Evolutionary conservation across 2,888 invertebrate genomes (phyloP).

Genomic region (Lithophane leautieri): DNA sequence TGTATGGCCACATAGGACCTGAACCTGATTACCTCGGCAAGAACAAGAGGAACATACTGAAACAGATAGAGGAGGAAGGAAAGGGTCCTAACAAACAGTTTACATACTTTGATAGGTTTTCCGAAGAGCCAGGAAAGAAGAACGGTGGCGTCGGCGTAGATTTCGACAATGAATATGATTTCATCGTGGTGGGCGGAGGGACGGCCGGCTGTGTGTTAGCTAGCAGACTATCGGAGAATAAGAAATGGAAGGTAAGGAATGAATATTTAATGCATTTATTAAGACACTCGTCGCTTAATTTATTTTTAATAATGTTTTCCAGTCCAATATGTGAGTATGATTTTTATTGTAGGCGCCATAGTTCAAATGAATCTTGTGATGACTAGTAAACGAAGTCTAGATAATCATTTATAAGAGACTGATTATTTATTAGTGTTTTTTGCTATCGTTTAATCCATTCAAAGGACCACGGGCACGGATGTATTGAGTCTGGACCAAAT

Average conservation of each 20-base stretch:
- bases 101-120: constrained; percentile 60
- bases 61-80: constrained; percentile 19
- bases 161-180: constrained; percentile 77
- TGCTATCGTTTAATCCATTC: constrained; percentile 1
- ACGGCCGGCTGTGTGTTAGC: constrained; percentile 87
- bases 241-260: constrained; percentile 83
- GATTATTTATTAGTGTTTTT: no score
- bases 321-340: no score
- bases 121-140: constrained; percentile 49
- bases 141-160: constrained; percentile 21
- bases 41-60: constrained; percentile 58
- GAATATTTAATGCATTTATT: neutral
- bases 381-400: neutral
- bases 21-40: constrained; percentile 83
- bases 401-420: neutral
- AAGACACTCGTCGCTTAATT: no score
- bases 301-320: neutral
- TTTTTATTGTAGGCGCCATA: neutral
- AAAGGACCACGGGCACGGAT: no score
- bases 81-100: constrained; percentile 56
- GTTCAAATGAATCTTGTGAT: neutral
- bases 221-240: constrained; percentile 85
- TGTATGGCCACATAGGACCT: constrained; percentile 83
- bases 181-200: constrained; percentile 85
- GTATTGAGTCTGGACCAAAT: no score